phyloP scores from a whole-genome alignment of 1,140 invertebrate species.

The Trichonephila clavipes region DNA sequence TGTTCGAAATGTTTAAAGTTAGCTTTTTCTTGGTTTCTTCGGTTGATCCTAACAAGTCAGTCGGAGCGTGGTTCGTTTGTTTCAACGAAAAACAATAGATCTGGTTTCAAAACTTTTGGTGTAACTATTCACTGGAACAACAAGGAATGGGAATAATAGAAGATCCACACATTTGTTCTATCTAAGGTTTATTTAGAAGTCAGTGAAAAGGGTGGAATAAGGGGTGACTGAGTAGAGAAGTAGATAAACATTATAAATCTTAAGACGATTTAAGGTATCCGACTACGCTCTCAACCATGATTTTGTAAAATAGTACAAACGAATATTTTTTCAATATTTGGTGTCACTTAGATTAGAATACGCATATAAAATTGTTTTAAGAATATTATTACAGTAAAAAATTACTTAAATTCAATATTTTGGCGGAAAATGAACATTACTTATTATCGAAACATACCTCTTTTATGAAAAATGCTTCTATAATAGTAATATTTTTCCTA shows the following conservation, averaged over 20 bases:
- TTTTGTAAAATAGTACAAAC: too few relatives aligned
- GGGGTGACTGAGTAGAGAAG: background rate
- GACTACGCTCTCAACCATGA: too few relatives aligned
- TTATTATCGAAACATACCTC: too few relatives aligned
- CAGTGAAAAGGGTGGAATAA: background rate
- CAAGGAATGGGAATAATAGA: background rate
- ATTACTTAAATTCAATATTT: too few relatives aligned
- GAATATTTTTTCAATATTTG: too few relatives aligned
- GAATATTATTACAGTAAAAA: too few relatives aligned
- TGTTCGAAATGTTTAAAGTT: constrained; percentile 65
- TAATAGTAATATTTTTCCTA: too few relatives aligned
- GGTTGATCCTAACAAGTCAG: background rate
- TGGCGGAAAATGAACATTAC: too few relatives aligned
- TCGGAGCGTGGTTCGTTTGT: background rate
- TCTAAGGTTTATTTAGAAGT: background rate
- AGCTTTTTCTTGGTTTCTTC: background rate
- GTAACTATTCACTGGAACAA: background rate
- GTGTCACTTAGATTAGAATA: too few relatives aligned
- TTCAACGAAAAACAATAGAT: background rate
- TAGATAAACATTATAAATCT: background rate
- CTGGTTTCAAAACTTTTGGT: background rate
- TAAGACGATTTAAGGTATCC: too few relatives aligned
- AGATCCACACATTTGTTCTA: background rate
- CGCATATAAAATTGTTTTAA: too few relatives aligned
- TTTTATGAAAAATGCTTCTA: too few relatives aligned